Evolutionary conservation across 2,113 vertebrate species (phyloP).

Genomic region (Neolamprologus brichardi): DNA sequence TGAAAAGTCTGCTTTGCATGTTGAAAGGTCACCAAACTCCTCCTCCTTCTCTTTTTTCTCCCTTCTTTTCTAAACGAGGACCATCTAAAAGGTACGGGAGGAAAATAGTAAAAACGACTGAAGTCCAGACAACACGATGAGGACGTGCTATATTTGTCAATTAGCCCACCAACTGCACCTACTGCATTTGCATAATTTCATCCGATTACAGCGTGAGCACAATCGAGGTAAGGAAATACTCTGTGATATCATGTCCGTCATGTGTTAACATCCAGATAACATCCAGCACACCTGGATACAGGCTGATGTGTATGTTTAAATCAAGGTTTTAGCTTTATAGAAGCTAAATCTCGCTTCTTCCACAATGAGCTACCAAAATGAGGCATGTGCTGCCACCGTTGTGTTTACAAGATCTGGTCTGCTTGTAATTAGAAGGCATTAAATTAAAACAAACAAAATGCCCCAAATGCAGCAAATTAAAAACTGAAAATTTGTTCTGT

Average conservation of each 20-base stretch:
- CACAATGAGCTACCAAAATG: background rate
- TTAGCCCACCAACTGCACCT: background rate
- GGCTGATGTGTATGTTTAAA: background rate
- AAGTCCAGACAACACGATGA: background rate
- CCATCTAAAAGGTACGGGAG: background rate
- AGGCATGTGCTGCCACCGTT: background rate
- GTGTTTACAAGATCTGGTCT: background rate
- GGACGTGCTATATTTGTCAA: background rate
- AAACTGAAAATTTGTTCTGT: background rate
- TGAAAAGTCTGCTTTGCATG: background rate
- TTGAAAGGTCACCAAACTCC: background rate
- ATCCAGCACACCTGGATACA: background rate
- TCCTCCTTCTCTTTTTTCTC: background rate
- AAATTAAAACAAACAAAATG: background rate
- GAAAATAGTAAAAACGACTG: background rate
- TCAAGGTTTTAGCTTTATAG: background rate
- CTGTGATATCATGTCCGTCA: background rate
- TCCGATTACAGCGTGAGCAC: background rate
- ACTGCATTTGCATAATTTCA: background rate
- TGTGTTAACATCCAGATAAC: background rate
- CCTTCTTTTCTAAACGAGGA: background rate
- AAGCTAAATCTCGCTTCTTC: background rate
- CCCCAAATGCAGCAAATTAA: background rate
- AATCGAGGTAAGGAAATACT: background rate
- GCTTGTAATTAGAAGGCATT: background rate